Evolutionary conservation across 2,113 vertebrate species (phyloP).

Genomic region (Guaruba guarouba): DNA sequence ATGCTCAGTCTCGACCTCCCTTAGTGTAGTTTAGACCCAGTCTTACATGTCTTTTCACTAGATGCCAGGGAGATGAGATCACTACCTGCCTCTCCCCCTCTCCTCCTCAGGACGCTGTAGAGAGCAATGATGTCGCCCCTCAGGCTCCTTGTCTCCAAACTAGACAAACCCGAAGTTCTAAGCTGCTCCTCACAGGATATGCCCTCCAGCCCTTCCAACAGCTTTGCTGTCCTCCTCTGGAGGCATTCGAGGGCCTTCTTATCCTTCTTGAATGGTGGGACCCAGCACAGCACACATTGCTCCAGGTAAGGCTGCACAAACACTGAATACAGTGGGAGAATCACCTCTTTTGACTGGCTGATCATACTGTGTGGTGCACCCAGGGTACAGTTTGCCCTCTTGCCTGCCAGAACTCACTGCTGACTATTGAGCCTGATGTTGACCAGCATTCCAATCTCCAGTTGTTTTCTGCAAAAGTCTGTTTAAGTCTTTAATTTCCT

Average conservation of each 20-base stretch:
- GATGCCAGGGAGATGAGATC: not conserved
- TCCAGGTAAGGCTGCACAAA: not conserved
- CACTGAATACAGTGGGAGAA: accelerated
- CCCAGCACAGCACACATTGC: accelerated
- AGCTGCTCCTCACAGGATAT: not conserved
- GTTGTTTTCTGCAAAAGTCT: not conserved
- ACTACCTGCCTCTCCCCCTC: not conserved
- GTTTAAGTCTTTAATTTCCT: not conserved
- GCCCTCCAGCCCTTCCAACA: not conserved
- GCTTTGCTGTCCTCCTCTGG: not conserved
- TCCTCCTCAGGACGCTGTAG: not conserved
- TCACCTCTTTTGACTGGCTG: accelerated
- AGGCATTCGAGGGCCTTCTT: accelerated
- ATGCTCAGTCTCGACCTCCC: not conserved
- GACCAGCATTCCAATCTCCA: not conserved
- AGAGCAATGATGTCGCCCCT: not conserved
- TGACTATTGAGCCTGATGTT: not conserved
- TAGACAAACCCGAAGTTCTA: not conserved
- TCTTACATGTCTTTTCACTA: accelerated
- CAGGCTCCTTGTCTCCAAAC: not conserved
- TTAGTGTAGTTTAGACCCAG: not conserved
- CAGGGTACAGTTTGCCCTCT: accelerated
- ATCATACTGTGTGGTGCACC: not conserved
- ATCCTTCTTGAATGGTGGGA: not conserved
- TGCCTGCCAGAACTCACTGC: accelerated